phyloP scores from a whole-genome alignment of 2,888 invertebrate species.

The Himalopsyche anomala region DNA sequence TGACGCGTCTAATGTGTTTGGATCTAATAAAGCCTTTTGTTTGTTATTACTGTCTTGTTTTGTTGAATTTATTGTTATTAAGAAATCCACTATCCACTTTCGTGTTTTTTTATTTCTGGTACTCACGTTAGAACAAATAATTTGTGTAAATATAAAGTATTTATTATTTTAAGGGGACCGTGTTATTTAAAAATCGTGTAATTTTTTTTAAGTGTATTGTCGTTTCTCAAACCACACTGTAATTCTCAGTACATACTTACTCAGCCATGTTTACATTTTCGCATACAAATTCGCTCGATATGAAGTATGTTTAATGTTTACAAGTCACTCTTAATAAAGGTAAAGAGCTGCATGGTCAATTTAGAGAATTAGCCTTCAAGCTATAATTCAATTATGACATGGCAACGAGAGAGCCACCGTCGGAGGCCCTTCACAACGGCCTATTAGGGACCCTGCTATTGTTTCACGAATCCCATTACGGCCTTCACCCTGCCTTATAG shows the following conservation, averaged over 20 bases:
- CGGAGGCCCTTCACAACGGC: slow-evolving; percentile 57
- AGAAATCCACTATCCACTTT: too few species aligned
- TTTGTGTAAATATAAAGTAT: too few species aligned
- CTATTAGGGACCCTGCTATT: slow-evolving; percentile 62
- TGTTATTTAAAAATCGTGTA: too few species aligned
- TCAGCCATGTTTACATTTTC: neutral
- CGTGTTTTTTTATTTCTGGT: too few species aligned
- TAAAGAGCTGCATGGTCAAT: slow-evolving; percentile 65
- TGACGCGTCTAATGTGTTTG: too few species aligned
- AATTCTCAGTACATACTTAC: neutral
- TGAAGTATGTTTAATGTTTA: slow-evolving; percentile 53
- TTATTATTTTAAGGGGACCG: too few species aligned
- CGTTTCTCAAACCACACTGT: neutral
- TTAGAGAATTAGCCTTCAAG: slow-evolving; percentile 66
- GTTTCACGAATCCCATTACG: slow-evolving; percentile 60
- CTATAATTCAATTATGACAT: slow-evolving; percentile 65
- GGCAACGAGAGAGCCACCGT: slow-evolving; percentile 55
- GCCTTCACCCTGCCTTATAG: slow-evolving; percentile 22
- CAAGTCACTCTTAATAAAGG: slow-evolving; percentile 58
- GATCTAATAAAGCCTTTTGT: too few species aligned
- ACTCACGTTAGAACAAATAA: too few species aligned
- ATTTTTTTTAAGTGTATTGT: too few species aligned
- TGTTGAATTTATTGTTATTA: too few species aligned
- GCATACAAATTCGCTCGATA: slow-evolving; percentile 2
- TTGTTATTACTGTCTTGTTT: too few species aligned